Evolutionary conservation across 2,888 invertebrate genomes (phyloP), one percentile per base, ranked within the genome.

Genomic region (Agriopis leucophaearia): DNA sequence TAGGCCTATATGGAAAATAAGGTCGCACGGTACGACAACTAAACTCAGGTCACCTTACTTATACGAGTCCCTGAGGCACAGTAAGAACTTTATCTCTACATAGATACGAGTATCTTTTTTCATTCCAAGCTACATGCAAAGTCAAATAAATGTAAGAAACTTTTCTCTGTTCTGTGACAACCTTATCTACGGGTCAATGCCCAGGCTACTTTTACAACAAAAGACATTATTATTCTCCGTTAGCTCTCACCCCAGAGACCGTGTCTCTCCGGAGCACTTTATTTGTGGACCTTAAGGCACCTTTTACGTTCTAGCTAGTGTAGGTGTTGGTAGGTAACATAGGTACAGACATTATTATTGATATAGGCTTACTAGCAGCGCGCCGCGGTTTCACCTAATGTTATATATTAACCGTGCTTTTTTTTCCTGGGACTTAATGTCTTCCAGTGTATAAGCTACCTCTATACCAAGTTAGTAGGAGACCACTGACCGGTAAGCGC

Each of bases 151-250:
- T 60, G 42, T 38, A 13, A 35, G 8, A 42, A 64, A 56, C 51
- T 55, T 63, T 58, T 63, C 63, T 57, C 56, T 56, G 59, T 68
- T 64, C 54, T 36, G 36, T 47, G 59, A 27, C 18, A 50, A 52
- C 44, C 63, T 68, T 68, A 68, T 64, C 68, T 56, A 45, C 8
- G 51, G 68, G 68, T 70, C 70, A 73, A 62, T 63, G 69, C 35
- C 55, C 72, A 52, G 45, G 50, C 48, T 48, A 66, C 64, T 66
- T 66, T 65, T 69, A 64, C 52, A 50, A 54, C 69, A 55, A 65
- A 59, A 50, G 48, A 58, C 64, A 68, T 69, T 70, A 68, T 64
- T 71, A 73, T 73, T 73, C 70, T 69, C 48, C 3, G 54, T 12
- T 47, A 27, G 57, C 55, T 27, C 52, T 55, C 54, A 45, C 50